Conservation (phyloP, 1,140 invertebrate genomes). For the Berghia stephanieae region DNA sequence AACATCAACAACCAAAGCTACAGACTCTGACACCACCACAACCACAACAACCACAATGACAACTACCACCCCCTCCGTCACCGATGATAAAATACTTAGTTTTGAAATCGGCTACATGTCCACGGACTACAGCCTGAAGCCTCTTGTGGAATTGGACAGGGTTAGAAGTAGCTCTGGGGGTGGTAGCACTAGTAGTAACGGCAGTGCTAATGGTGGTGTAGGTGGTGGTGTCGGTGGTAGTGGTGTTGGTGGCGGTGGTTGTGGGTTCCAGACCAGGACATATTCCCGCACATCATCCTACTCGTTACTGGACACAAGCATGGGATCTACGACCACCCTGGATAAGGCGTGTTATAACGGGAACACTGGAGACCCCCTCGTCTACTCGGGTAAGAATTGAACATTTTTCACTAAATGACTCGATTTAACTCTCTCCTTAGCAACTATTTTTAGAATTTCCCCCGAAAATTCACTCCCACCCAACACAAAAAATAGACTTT, state of each 20-base stretch:
- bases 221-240: no score
- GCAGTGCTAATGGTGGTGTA: no score
- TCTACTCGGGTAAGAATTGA: no score
- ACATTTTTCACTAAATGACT: no score
- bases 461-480: no score
- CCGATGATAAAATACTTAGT: constrained; percentile 55
- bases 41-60: no score
- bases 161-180: constrained; percentile 39
- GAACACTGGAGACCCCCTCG: no score
- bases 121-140: constrained; percentile 49
- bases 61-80: constrained; percentile 40
- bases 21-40: no score
- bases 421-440: no score
- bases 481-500: no score
- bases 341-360: constrained; percentile 39
- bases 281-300: constrained; percentile 46
- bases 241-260: constrained; percentile 41
- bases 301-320: constrained; percentile 31
- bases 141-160: constrained; percentile 56
- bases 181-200: no score
- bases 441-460: no score
- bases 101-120: constrained; percentile 58
- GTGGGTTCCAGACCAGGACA: constrained; percentile 46
- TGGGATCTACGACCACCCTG: constrained; percentile 2
- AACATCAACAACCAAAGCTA: not conserved